Conservation (phyloP, 1,140 invertebrate species). For the Diorhabda sublineata region DNA sequence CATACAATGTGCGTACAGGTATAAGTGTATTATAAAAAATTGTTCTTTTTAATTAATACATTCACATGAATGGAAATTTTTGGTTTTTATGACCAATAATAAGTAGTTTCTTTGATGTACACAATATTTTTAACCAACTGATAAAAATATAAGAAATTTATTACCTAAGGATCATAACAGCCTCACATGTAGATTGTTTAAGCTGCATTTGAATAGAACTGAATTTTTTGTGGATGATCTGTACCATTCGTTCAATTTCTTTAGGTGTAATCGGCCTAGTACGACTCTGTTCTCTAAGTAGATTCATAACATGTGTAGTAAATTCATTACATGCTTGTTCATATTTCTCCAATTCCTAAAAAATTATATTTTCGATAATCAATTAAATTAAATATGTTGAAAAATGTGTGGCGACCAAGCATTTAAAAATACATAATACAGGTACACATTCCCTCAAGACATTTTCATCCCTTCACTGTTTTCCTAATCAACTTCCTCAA, state of each 20-base stretch:
- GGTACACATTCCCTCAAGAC: too few species aligned
- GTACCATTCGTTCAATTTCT: conserved; percentile 99
- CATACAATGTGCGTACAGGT: too few species aligned
- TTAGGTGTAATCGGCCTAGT: conserved; percentile 90
- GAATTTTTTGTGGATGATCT: conserved; percentile 99
- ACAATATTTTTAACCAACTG: not conserved
- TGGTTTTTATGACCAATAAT: too few species aligned
- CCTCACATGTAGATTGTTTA: conserved; percentile 99
- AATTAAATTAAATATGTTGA: too few species aligned
- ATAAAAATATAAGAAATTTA: not conserved
- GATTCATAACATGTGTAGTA: conserved; percentile 98
- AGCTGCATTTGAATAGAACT: conserved; percentile 99
- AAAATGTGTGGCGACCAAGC: too few species aligned
- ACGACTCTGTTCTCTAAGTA: conserved; percentile 94
- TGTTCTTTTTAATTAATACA: too few species aligned
- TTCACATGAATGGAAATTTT: too few species aligned
- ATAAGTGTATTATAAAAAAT: too few species aligned
- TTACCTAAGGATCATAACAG: conserved; percentile 95
- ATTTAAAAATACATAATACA: too few species aligned
- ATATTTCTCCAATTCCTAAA: conserved; percentile 18
- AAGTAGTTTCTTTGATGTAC: conserved; percentile 5
- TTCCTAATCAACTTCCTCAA: too few species aligned
- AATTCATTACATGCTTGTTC: conserved; percentile 99
- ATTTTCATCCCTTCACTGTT: too few species aligned
- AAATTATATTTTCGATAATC: not conserved